These are phyloP conservation scores for Neogale vison DNA, from an alignment of 2,113 vertebrate species.

Conservation along the genomic window DNA sequence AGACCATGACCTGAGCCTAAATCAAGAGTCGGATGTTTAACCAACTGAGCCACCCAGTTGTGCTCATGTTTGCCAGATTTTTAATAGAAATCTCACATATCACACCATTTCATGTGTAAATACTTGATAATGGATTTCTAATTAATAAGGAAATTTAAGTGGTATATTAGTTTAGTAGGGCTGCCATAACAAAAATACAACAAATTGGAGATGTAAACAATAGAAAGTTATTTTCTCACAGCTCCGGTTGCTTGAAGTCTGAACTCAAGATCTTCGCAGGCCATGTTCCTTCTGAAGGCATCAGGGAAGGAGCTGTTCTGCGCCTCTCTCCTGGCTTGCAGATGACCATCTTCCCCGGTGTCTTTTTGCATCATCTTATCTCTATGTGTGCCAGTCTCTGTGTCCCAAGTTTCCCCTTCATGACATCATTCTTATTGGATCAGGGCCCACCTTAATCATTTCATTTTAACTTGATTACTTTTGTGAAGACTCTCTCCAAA, in stretches of 20 bases:
- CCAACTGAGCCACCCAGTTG: neutral
- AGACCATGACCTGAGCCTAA: neutral
- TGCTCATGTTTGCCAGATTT: neutral
- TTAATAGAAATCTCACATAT: neutral
- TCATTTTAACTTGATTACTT: neutral
- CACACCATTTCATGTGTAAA: neutral
- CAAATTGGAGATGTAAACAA: neutral
- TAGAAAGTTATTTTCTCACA: neutral
- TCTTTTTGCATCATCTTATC: neutral
- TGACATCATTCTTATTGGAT: neutral
- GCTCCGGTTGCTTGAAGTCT: neutral
- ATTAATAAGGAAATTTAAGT: neutral
- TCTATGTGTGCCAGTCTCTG: neutral
- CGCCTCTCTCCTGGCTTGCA: neutral
- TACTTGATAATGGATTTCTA: neutral
- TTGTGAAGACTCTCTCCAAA: neutral
- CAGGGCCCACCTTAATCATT: neutral
- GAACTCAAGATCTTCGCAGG: neutral
- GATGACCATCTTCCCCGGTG: neutral
- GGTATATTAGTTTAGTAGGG: neutral
- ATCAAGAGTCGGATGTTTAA: neutral
- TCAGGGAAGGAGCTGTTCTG: neutral
- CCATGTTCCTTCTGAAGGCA: neutral
- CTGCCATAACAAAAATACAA: neutral
- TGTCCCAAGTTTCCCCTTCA: neutral